Evolutionary conservation across 2,113 vertebrate genomes (phyloP), one percentile per base, ranked within the genome.

Genomic region (Loxodonta africana): DNA sequence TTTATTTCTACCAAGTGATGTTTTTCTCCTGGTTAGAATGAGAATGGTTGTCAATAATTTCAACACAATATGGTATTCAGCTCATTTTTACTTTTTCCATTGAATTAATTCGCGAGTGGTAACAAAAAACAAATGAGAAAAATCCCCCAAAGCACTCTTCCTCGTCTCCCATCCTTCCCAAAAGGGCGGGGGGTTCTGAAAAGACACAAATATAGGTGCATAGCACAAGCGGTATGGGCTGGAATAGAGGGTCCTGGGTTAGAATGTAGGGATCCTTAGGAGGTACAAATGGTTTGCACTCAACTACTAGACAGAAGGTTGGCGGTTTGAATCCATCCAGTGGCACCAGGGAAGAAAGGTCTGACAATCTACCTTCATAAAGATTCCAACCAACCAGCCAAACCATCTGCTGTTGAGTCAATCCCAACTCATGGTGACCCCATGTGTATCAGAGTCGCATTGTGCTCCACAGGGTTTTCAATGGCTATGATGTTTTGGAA

Each of bases 1-100:
- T 95, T 96, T 96, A 82, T 78, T 97, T 97, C 86, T 88, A 92
- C 46, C 28, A 85, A 95, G 84, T 92, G 15, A 67, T 85, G 69
- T 92, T 57, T 83, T 30, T 26, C 87, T 92, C 76, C 88, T 97
- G 48, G 95, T 97, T 94, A 89, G 69, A 92, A 46, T 81, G 84
- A 96, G 90, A 96, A 90, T 83, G 23, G 1, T 89, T 96, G 95
- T 96, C 76, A 48, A 62, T 83, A 65, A 96, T n/a, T 67, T 71
- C 67, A 33, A 48, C 89, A 94, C 46, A 82, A 83, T 96, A 37
- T 80, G 21, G 7, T 82, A n/a, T 7, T 15, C 94, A 96, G 82
- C 62, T 63, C 85, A 87, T 97, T 93, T 92, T 93, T 41, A 67
- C 69, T 88, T 95, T 90, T 73, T 20, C 33, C 37, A 37, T 28